phyloP scores from a whole-genome alignment of 2,113 vertebrate genomes.

The Charadrius vociferus region DNA sequence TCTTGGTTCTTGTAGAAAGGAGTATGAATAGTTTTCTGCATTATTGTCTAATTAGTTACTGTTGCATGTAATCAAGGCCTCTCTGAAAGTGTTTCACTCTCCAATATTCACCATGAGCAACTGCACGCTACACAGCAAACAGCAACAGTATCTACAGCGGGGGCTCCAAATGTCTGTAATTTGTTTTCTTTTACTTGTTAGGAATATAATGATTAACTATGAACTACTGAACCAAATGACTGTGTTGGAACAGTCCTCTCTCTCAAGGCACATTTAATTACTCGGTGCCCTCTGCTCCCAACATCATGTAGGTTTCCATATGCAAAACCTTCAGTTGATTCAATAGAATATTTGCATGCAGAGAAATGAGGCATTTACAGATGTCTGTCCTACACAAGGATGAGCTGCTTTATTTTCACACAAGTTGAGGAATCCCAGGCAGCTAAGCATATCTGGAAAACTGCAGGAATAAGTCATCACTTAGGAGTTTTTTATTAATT shows the following conservation, averaged over 20 bases:
- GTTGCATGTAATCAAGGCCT: background rate
- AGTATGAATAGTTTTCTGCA: background rate
- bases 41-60: conserved; percentile 22
- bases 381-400: background rate
- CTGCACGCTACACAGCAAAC: background rate
- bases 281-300: background rate
- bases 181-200: background rate
- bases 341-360: background rate
- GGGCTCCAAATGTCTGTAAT: background rate
- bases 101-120: background rate
- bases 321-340: background rate
- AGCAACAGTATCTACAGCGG: rapidly evolving
- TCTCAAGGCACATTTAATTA: background rate
- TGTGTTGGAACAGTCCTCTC: background rate
- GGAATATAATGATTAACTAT: conserved; percentile 13
- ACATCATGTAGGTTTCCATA: background rate
- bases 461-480: background rate
- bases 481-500: background rate
- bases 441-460: background rate
- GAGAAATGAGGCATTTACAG: background rate
- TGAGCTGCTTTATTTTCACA: background rate
- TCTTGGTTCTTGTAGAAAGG: background rate
- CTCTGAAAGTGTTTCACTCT: background rate
- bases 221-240: conserved; percentile 4
- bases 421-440: background rate